These are phyloP conservation scores for Erythrolamprus reginae DNA, from an alignment of 2,113 vertebrate genomes.

Conservation along the genomic window DNA sequence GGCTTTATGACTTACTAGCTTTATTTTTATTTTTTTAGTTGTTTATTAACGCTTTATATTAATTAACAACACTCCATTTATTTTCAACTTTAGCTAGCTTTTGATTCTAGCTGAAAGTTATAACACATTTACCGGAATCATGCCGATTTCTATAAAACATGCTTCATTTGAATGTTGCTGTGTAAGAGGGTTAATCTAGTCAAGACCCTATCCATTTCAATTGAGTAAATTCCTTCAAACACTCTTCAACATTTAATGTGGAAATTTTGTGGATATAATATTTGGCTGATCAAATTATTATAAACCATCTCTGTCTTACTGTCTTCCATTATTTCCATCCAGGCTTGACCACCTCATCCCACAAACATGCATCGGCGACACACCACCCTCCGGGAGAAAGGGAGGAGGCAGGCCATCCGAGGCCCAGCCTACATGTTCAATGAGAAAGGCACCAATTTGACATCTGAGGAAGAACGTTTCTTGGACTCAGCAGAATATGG, in stretches of 20 bases:
- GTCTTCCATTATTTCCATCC: constrained; percentile 12
- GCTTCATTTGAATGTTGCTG: background rate
- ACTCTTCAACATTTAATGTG: background rate
- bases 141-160: background rate
- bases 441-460: constrained; percentile 88
- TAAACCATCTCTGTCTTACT: background rate
- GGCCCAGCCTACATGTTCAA: constrained; percentile 98
- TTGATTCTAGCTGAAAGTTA: background rate
- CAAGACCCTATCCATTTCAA: background rate
- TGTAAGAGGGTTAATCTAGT: background rate
- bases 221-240: background rate
- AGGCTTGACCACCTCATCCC: constrained; percentile 65
- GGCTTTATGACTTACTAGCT: background rate
- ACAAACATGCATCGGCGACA: constrained; percentile 90
- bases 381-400: constrained; percentile 91
- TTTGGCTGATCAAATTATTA: background rate
- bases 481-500: constrained; percentile 93
- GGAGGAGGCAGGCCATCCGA: constrained; percentile 89
- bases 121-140: background rate
- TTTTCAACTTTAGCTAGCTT: background rate
- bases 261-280: background rate
- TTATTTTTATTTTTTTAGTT: background rate
- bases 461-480: constrained; percentile 89
- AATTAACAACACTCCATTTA: background rate
- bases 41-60: background rate